These are phyloP conservation scores for Anarhynchus alexandrinus DNA, from an alignment of 2,113 vertebrate species.

Conservation along the genomic window DNA sequence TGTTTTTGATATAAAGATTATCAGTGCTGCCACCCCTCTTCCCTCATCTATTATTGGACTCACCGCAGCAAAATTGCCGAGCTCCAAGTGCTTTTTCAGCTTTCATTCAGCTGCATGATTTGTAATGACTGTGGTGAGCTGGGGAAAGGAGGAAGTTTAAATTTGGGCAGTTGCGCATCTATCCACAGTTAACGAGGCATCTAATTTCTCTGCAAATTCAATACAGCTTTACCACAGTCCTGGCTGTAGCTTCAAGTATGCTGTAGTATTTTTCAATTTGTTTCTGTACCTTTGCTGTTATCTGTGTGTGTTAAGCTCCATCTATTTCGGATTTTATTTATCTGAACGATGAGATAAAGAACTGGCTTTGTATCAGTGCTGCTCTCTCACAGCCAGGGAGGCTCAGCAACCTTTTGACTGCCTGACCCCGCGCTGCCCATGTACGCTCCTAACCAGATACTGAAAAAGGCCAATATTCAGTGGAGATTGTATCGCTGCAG, in stretches of 20 bases:
- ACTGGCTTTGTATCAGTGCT: not conserved
- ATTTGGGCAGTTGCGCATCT: slow-evolving; percentile 56
- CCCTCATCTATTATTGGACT: slow-evolving; percentile 39
- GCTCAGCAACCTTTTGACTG: not conserved
- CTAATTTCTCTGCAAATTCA: slow-evolving; percentile 17
- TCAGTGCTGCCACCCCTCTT: slow-evolving; percentile 41
- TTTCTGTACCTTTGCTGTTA: not conserved
- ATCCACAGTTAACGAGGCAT: slow-evolving; percentile 47
- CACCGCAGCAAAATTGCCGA: slow-evolving; percentile 2
- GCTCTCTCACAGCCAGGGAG: not conserved
- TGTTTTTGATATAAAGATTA: slow-evolving; percentile 60
- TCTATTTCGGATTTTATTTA: not conserved
- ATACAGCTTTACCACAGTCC: not conserved
- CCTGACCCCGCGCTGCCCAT: not conserved
- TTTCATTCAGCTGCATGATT: slow-evolving; percentile 39
- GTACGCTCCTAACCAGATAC: not conserved
- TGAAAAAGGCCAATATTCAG: not conserved
- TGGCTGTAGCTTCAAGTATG: not conserved
- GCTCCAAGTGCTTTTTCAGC: slow-evolving; percentile 14
- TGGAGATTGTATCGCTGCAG: not conserved
- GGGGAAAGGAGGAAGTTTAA: slow-evolving; percentile 52
- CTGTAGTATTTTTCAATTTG: not conserved
- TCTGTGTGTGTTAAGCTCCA: not conserved
- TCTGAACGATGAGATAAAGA: not conserved
- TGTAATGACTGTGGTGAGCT: slow-evolving; percentile 53